Percentiles rank a stretch among this genome's conserved stretches.
Conservation (phyloP, 2,113 vertebrate genomes). For the Cavia aperea region DNA sequence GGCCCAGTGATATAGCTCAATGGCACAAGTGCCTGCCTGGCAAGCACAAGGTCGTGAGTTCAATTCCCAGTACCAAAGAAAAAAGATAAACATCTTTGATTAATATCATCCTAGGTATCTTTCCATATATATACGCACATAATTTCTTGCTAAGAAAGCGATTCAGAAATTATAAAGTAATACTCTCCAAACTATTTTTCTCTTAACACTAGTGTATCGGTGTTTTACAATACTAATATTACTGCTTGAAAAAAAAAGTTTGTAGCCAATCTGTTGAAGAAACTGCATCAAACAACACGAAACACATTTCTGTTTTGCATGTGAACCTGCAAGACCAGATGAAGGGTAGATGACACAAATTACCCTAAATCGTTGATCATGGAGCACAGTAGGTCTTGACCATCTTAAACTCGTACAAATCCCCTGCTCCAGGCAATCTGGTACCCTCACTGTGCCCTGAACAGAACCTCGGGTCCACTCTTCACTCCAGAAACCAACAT, state of each 20-base stretch:
- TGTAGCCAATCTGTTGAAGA: neutral
- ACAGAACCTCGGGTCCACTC: neutral
- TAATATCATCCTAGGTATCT: neutral
- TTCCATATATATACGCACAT: neutral
- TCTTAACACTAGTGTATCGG: neutral
- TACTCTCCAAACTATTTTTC: neutral
- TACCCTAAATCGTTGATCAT: neutral
- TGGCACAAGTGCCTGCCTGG: no score
- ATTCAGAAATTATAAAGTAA: conserved; percentile 17
- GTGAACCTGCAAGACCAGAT: neutral
- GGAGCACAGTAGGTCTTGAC: neutral
- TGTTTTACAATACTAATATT: neutral
- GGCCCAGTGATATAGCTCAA: no score
- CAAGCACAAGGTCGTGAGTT: no score
- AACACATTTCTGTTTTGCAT: neutral
- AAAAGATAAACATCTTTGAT: neutral
- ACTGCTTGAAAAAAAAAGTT: neutral
- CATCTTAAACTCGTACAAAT: neutral
- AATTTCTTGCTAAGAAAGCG: conserved; percentile 16
- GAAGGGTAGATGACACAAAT: neutral
- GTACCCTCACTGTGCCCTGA: neutral
- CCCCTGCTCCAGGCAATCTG: neutral
- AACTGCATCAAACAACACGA: neutral
- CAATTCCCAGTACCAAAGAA: neutral
- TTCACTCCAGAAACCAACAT: neutral